These are phyloP conservation scores for Nannospalax galili DNA, from an alignment of 2,113 vertebrate genomes.

Conservation along the genomic window DNA sequence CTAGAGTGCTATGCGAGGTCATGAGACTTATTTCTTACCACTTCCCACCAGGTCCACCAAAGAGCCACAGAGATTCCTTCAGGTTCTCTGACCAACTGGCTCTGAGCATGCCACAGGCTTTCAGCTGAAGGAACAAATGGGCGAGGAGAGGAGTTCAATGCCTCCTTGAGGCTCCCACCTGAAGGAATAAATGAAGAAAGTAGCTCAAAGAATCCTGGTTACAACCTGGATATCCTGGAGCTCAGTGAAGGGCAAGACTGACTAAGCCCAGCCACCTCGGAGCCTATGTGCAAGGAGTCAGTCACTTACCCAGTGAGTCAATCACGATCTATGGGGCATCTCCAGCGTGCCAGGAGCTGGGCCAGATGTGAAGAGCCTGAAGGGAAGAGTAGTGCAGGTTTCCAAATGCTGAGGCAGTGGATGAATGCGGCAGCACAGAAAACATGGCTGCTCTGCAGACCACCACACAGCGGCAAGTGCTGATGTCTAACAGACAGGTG, in stretches of 20 bases:
- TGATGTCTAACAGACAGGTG: not conserved
- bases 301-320: not conserved
- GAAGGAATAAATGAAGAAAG: not conserved
- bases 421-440: not conserved
- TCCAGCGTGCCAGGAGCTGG: not conserved
- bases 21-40: not conserved
- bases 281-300: not conserved
- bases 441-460: not conserved
- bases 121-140: not conserved
- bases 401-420: not conserved
- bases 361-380: not conserved
- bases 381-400: not conserved
- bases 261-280: not conserved
- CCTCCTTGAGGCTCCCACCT: not conserved
- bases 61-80: not conserved
- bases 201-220: not conserved
- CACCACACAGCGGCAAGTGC: fast-evolving
- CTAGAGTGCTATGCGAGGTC: not conserved
- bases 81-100: not conserved
- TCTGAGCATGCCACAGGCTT: not conserved
- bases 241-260: not conserved
- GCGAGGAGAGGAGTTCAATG: not conserved
- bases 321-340: not conserved
- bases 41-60: not conserved
- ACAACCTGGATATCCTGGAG: not conserved